Conservation (phyloP, 2,888 invertebrate genomes). For the Acanthacorydalis orientalis region DNA sequence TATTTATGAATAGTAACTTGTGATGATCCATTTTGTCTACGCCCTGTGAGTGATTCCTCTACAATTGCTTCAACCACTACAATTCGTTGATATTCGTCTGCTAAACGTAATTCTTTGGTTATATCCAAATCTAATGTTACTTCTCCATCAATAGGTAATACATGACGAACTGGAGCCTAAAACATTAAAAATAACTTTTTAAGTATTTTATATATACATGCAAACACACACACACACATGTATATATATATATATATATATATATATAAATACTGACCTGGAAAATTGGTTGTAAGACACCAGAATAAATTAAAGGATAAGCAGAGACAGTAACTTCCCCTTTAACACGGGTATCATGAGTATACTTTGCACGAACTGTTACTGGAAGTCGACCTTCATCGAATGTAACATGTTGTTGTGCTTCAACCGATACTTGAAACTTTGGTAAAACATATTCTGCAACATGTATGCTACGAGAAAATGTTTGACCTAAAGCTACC, state of each 20-base stretch:
- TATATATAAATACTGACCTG: conserved; percentile 22
- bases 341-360: conserved; percentile 70
- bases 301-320: conserved; percentile 66
- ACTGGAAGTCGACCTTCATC: conserved; percentile 62
- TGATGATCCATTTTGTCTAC: conserved; percentile 62
- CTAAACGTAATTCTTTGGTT: conserved; percentile 52
- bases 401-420: conserved; percentile 68
- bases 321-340: conserved; percentile 75
- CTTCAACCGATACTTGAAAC: conserved; percentile 72
- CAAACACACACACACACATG: too few relatives aligned
- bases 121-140: conserved; percentile 61
- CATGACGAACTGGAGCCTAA: conserved; percentile 29
- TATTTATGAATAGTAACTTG: conserved; percentile 61
- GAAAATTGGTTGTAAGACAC: conserved; percentile 62
- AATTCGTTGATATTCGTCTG: conserved; percentile 63
- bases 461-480: conserved; percentile 56
- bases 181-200: conserved; percentile 10
- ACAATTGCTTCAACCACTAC: conserved; percentile 76
- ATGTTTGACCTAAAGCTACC: conserved; percentile 33
- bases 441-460: conserved; percentile 88
- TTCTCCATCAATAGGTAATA: conserved; percentile 39
- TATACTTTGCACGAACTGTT: conserved; percentile 54
- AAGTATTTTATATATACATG: too few relatives aligned
- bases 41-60: conserved; percentile 75
- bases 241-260: background rate